Evolutionary conservation across 2,113 vertebrate species (phyloP), one percentile per base, ranked within the genome.

Genomic region (Prochilodus magdalenae): DNA sequence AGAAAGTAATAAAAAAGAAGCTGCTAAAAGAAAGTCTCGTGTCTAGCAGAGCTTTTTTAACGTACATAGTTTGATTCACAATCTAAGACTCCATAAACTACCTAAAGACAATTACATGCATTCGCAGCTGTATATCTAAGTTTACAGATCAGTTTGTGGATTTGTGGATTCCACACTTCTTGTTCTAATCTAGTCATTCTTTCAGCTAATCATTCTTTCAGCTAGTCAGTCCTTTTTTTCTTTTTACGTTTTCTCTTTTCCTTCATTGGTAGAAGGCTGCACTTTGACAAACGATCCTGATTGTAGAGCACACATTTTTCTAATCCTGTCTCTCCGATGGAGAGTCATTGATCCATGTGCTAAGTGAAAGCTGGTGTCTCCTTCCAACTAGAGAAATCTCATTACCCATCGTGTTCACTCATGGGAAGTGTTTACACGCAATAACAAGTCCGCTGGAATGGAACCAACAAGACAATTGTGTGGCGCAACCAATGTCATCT

Each of bases 321-420:
- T 73, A 71, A 79, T 75, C 63, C 33, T 62, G 65, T 73, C 49
- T 60, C 24, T 33, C 74, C 77, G 62, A 47, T 65, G 22, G 33
- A 63, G 63, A 80, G 59, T 49, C 83, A 62, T 83, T 81, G 83
- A 86, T 86, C 84, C 63, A 22, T 78, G 76, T 49, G 27, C 75
- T 78, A 85, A 79, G 70, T 76, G 73, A 81, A 70, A 84, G 76
- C 79, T 63, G 73, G 67, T 82, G 75, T 84, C 49, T 80, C 66
- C 83, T 67, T 40, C 80, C 62, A 62, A 75, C 71, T 81, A 74
- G 79, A 86, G 78, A 80, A 78, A 81, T 87, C 86, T 85, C 81
- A 81, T 83, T 82, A 79, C 59, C 79, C 62, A 77, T 79, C 53
- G 40, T 18, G 14, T 69, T 75, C 80, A 57, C 67, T 82, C 70